Conservation (phyloP, 2,113 vertebrate genomes). For the Manacus vitellinus region DNA sequence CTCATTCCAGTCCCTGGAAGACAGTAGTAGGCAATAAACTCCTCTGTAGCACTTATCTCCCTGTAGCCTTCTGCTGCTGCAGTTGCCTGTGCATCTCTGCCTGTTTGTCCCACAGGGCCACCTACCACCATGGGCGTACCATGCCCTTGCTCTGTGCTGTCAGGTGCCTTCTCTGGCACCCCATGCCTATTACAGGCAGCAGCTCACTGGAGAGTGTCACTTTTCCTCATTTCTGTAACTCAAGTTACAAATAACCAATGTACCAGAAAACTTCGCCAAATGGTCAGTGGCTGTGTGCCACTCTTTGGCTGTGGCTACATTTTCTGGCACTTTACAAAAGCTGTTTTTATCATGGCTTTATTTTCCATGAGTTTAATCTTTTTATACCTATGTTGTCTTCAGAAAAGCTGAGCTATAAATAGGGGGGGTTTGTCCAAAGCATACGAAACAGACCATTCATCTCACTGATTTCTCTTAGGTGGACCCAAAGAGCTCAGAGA, state of each 20-base stretch:
- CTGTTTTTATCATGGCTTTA: background rate
- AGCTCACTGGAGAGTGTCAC: background rate
- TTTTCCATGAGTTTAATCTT: background rate
- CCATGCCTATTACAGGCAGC: background rate
- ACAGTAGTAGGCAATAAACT: background rate
- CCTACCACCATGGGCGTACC: accelerated
- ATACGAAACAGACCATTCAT: background rate
- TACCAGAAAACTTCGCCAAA: background rate
- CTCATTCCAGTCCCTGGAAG: background rate
- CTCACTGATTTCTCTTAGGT: background rate
- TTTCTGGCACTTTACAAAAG: background rate
- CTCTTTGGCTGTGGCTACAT: background rate
- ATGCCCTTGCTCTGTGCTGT: background rate
- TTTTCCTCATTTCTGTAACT: background rate
- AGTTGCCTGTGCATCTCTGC: background rate
- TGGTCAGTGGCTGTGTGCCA: background rate
- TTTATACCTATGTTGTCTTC: background rate
- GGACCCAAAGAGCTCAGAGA: background rate
- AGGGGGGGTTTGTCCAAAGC: background rate
- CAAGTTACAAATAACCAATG: background rate
- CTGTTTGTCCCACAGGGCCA: accelerated
- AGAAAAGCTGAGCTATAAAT: background rate
- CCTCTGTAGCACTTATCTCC: background rate
- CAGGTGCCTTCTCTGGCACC: background rate
- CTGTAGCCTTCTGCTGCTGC: background rate